phyloP scores from a whole-genome alignment of 1,140 invertebrate species.

The Drosophila kanapiae region DNA sequence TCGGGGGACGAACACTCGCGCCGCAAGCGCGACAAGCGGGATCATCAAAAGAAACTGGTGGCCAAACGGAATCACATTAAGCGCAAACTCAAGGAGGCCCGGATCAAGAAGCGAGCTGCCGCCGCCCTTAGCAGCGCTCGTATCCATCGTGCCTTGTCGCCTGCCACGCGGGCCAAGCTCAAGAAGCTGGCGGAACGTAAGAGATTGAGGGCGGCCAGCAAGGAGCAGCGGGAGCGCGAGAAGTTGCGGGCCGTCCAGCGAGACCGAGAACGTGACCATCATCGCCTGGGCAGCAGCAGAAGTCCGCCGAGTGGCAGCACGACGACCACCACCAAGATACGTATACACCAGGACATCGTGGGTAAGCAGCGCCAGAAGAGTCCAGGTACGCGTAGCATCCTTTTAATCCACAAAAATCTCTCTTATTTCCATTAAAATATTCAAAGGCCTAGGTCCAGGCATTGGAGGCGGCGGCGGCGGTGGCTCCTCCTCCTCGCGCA shows the following conservation, averaged over 20 bases:
- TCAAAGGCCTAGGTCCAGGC: constrained; percentile 3
- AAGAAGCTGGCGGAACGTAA: constrained; percentile 79
- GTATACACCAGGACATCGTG: constrained; percentile 78
- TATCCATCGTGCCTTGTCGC: constrained; percentile 71
- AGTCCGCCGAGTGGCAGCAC: constrained; percentile 67
- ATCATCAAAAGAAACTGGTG: constrained; percentile 82
- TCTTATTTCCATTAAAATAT: neutral
- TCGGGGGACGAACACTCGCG: constrained; percentile 77
- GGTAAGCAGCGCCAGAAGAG: constrained; percentile 77
- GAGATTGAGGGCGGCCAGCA: constrained; percentile 71
- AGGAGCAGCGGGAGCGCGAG: constrained; percentile 79
- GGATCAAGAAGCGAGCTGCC: constrained; percentile 77
- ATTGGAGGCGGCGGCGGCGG: constrained; percentile 33
- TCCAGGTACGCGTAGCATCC: constrained; percentile 34
- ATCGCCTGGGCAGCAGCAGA: constrained; percentile 70
- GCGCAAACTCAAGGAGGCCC: constrained; percentile 79
- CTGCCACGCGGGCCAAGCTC: constrained; percentile 73
- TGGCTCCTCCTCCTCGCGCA: constrained; percentile 56
- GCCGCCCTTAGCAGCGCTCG: constrained; percentile 68
- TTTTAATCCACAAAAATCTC: neutral
- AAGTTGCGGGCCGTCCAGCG: constrained; percentile 71
- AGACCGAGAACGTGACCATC: constrained; percentile 77
- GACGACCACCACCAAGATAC: constrained; percentile 80
- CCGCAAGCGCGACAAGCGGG: constrained; percentile 73
- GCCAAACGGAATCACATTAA: constrained; percentile 82